Conservation (phyloP, 1,140 invertebrate genomes). For the Mesaphorura yosii region DNA sequence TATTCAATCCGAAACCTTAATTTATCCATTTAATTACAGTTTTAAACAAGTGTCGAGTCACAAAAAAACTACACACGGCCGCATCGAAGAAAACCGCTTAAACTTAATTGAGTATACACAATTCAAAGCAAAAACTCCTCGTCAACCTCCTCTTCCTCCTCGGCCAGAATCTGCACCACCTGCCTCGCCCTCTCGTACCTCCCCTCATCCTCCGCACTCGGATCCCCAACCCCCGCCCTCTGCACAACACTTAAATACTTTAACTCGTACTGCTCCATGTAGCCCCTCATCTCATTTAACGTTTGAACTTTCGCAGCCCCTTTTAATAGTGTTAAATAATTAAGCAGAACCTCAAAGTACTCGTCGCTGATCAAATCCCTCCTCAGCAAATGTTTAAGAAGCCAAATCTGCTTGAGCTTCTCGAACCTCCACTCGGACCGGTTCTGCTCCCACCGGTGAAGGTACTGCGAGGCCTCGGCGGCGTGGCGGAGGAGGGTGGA, state of each 20-base stretch:
- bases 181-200: slow-evolving; percentile 43
- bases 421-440: slow-evolving; percentile 61
- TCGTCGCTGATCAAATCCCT: slow-evolving; percentile 44
- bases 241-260: slow-evolving; percentile 35
- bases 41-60: too few relatives aligned
- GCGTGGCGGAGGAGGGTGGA: neutral
- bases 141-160: too few relatives aligned
- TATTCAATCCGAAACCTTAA: too few relatives aligned
- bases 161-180: slow-evolving; percentile 40
- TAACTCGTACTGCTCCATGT: slow-evolving; percentile 50
- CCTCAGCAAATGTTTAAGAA: slow-evolving; percentile 55
- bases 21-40: too few relatives aligned
- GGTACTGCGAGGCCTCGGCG: slow-evolving; percentile 12
- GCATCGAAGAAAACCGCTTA: too few relatives aligned
- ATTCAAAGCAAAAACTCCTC: too few relatives aligned
- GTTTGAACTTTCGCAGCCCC: slow-evolving; percentile 50
- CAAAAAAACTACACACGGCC: too few relatives aligned
- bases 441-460: slow-evolving; percentile 50
- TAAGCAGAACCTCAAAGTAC: slow-evolving; percentile 50
- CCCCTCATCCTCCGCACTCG: slow-evolving; percentile 34
- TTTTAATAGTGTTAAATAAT: slow-evolving; percentile 55
- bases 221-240: slow-evolving; percentile 4
- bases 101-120: too few relatives aligned
- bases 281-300: slow-evolving; percentile 48
- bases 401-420: slow-evolving; percentile 59